Base-by-base conservation (phyloP, 2,113 vertebrate genomes). In the Laterallus jamaicensis region DNA sequence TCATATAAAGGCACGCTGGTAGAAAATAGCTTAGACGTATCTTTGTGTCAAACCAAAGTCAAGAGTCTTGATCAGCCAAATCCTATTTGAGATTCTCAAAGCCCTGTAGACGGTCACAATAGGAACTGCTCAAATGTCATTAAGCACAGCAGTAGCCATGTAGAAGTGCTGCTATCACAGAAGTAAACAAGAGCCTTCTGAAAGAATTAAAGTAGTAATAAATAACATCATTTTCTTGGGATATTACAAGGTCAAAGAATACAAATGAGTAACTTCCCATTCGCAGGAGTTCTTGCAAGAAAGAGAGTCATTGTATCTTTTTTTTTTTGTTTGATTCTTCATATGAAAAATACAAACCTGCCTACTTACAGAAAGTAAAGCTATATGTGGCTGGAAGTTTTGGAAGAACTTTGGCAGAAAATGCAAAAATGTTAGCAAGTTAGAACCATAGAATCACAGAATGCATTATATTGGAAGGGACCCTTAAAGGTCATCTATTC, bases 11-110 rank as follows among this genome's bases (percentile, higher is more conserved):
- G 28, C 24, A 79, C 35, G 37, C 54, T 82, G 82, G 59, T 37
- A 52, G 32, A 74, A 94, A 79, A 82, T 7, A 87, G 73, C 79
- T 88, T 37, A 81, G 82, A 60, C 18, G 37, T 59, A 70, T 60
- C 52, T 93, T 92, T 83, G 29, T 78, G 71, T 81, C 29, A 83
- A 84, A 80, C 59, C 79, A 83, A 67, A 83, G 37, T 14, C 68
- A 92, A 15, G 31, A 29, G 86, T 83, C 75, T 81, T 7, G 14
- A 68, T 74, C 79, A 86, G 24, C 5, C 42, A 77, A 92, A 94
- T 93, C 85, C 35, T 83, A 14, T 94, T 58, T 68, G 60, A 81
- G 80, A 86, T 71, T 83, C 39, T 86, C 39, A 83, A 74, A 91
- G 71, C 60, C 62, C 67, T 78, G 42, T 49, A 28, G 68, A 39